Evolutionary conservation across 1,140 invertebrate genomes (phyloP), one percentile per base, ranked within the genome.

Genomic region (Dendrolimus punctatus): DNA sequence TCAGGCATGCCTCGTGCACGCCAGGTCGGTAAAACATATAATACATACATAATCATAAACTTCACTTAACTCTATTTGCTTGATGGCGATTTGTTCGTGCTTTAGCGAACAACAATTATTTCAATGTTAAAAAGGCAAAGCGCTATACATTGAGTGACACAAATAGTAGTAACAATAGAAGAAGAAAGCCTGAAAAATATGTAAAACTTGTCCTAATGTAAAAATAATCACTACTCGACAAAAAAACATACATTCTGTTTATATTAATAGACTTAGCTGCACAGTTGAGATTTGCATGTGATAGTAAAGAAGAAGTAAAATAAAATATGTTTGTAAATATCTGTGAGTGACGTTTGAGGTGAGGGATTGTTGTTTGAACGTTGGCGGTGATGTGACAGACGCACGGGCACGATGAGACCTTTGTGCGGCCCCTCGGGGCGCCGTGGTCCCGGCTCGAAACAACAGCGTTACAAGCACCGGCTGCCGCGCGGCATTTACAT

Each of bases 401-500:
- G 93, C 69, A 94, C 93, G 68, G 93, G 94, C 59, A 90, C 90
- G 61, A 91, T 92, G 84, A 88, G 94, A 71, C 93, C 93, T 60
- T 91, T 92, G 62, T 92, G 88, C 89, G 85, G 93, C 87, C 73
- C 92, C 88, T 70, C 86, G 55, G 88, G 85, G 50, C 68, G 86
- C 47, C 80, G 85, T 60, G 84, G 85, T 55, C 79, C 87, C 64
- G 86, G 77, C 57, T 64, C 76, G 68, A 90, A 92, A 83, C 90
- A 91, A 70, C 91, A 92, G 80, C 91, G 94, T 47, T 93, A 96
- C 89, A 97, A 97, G 87, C 91, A 96, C 73, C 95, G 95, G 77
- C 95, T 97, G 59, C 97, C 97, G 39, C 92, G 95, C 61, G 97
- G 97, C 82, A 98, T 99, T 93, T 96, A 97, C 88, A 94, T 99